phyloP scores from a whole-genome alignment of 1,140 invertebrate genomes.

The Eriocheir sinensis region DNA sequence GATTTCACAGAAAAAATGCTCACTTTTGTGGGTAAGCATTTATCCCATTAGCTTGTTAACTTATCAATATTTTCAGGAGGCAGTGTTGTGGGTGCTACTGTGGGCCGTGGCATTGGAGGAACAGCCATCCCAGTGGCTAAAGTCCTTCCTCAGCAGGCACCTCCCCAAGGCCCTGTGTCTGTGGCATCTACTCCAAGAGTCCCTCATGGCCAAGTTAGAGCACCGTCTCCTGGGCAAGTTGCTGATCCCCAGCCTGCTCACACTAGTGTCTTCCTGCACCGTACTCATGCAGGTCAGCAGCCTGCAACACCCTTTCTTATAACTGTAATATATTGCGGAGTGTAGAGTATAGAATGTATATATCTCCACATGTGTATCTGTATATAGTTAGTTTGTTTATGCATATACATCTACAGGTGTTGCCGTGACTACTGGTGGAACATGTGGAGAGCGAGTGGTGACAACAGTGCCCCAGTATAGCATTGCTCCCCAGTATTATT shows the following conservation, averaged over 20 bases:
- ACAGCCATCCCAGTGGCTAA: constrained; percentile 66
- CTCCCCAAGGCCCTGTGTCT: constrained; percentile 61
- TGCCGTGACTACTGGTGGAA: constrained; percentile 63
- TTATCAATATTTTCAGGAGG: constrained; percentile 45
- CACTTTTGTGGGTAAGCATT: too few species aligned
- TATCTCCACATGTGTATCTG: too few species aligned
- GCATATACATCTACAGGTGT: constrained; percentile 29
- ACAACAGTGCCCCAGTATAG: constrained; percentile 71
- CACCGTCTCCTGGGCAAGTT: constrained; percentile 61
- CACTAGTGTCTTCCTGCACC: constrained; percentile 74
- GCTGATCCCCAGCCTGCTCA: constrained; percentile 57
- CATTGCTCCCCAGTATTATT: constrained; percentile 64
- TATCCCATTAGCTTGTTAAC: too few species aligned
- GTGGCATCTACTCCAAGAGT: constrained; percentile 28
- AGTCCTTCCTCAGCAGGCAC: constrained; percentile 71
- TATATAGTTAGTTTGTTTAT: too few species aligned
- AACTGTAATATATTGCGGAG: too few species aligned
- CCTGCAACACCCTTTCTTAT: too few species aligned
- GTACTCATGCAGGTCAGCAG: constrained; percentile 68
- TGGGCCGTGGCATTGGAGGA: constrained; percentile 69
- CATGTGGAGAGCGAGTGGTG: constrained; percentile 65
- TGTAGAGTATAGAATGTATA: too few species aligned
- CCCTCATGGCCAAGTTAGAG: constrained; percentile 64
- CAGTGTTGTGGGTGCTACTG: constrained; percentile 4
- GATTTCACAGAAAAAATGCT: too few species aligned